Conservation (phyloP, 2,888 invertebrate species). For the Hydrotaea cyrtoneurina region DNA sequence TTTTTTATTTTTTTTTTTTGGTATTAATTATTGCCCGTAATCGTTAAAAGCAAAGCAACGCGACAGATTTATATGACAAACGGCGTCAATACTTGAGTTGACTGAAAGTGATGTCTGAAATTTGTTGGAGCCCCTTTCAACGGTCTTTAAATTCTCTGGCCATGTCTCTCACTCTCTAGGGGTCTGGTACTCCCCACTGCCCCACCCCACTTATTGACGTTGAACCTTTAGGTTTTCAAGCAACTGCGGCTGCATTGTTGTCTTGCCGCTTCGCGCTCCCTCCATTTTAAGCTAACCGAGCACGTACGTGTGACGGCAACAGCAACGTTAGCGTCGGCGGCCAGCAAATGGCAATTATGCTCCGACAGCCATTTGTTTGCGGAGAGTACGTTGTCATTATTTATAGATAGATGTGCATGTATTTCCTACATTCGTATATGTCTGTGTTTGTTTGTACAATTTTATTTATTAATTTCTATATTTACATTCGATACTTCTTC, state of each 20-base stretch:
- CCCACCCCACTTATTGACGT: too few species aligned
- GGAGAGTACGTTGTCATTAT: constrained; percentile 14
- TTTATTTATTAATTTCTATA: constrained; percentile 69
- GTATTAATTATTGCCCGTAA: not conserved
- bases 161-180: too few species aligned
- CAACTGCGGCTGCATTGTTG: too few species aligned
- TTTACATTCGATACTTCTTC: constrained; percentile 24
- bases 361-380: constrained; percentile 20
- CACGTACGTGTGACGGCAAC: constrained; percentile 46
- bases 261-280: too few species aligned
- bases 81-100: constrained; percentile 49
- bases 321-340: not conserved
- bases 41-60: constrained; percentile 16
- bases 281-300: constrained; percentile 39
- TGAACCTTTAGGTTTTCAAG: too few species aligned
- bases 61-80: constrained; percentile 66
- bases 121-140: constrained; percentile 6
- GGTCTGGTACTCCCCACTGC: not conserved
- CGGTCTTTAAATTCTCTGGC: not conserved
- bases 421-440: not conserved
- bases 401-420: constrained; percentile 1
- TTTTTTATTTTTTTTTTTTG: not conserved
- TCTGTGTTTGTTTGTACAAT: constrained; percentile 35
- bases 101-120: not conserved
- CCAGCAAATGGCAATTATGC: constrained; percentile 51